Percentiles rank a stretch among this genome's conserved stretches.
Evolutionary conservation across 2,888 invertebrate species (phyloP).

Genomic region (Leucania comma): DNA sequence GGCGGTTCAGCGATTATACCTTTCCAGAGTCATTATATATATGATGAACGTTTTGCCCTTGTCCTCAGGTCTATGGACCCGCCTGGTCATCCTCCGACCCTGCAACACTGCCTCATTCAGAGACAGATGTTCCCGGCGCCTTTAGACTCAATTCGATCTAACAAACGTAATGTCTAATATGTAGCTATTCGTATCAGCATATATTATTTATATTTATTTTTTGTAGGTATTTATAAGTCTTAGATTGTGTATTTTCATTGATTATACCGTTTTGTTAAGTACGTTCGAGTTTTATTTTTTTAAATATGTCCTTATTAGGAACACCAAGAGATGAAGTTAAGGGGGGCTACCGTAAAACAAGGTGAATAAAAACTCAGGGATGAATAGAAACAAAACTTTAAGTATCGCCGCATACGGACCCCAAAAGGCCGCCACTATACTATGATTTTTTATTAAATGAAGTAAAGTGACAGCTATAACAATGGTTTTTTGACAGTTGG

Average conservation of each 20-base stretch:
- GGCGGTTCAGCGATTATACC: too few relatives aligned
- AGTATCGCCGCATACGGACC: too few relatives aligned
- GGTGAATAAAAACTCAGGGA: too few relatives aligned
- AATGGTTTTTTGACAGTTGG: too few relatives aligned
- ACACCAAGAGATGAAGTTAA: background rate
- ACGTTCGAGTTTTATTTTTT: constrained; percentile 1
- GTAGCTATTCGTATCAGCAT: background rate
- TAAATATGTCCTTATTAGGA: background rate
- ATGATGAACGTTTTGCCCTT: background rate
- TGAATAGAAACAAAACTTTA: too few relatives aligned
- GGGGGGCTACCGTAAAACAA: too few relatives aligned
- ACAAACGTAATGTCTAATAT: background rate
- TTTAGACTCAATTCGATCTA: background rate
- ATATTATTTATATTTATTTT: constrained; percentile 14
- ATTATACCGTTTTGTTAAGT: constrained; percentile 8
- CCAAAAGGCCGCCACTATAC: too few relatives aligned
- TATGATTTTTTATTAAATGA: too few relatives aligned
- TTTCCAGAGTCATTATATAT: too few relatives aligned
- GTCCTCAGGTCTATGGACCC: constrained; percentile 45
- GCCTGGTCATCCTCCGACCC: constrained; percentile 34
- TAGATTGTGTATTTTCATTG: constrained; percentile 17
- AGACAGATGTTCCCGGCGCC: background rate
- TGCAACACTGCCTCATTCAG: constrained; percentile 34
- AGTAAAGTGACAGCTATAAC: too few relatives aligned
- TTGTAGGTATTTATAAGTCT: constrained; percentile 20